Conservation (phyloP, 2,888 invertebrate genomes). For the Cryptops parisi region DNA sequence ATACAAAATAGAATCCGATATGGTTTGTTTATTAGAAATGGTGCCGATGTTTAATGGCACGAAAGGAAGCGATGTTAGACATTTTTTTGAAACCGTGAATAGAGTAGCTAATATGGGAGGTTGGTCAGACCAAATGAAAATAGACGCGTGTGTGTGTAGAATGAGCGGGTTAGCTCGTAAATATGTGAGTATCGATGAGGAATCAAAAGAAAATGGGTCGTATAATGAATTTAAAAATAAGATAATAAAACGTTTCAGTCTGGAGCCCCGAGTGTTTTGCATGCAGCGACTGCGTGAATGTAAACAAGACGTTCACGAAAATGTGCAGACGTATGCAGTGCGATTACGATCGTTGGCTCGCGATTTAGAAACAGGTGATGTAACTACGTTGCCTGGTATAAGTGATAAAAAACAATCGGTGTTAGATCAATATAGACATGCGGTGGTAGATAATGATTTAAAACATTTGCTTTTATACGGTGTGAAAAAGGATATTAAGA, state of each 20-base stretch:
- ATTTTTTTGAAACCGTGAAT: not conserved
- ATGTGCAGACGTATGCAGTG: no score
- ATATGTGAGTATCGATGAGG: not conserved
- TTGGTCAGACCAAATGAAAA: not conserved
- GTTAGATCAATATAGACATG: no score
- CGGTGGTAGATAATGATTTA: no score
- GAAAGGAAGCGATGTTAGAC: not conserved
- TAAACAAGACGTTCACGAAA: no score
- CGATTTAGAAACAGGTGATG: not conserved
- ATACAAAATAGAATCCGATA: not conserved
- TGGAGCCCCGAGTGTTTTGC: no score
- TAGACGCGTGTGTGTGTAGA: not conserved
- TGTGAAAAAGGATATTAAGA: no score
- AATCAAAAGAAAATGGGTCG: not conserved
- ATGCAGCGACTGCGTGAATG: no score
- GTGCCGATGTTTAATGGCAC: not conserved
- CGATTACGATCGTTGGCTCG: not conserved
- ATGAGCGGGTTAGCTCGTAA: not conserved
- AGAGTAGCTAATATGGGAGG: not conserved
- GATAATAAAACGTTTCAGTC: not conserved
- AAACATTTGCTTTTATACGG: no score
- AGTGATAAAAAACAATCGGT: no score
- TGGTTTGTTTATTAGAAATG: not conserved
- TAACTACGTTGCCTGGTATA: no score
- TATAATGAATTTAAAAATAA: not conserved